A percentile compares a stretch with the other conserved stretches of the same genome.
Evolutionary conservation across 2,797 vertebrate genomes (phyloP).

Genomic region (Paramormyrops hopkinsi): DNA sequence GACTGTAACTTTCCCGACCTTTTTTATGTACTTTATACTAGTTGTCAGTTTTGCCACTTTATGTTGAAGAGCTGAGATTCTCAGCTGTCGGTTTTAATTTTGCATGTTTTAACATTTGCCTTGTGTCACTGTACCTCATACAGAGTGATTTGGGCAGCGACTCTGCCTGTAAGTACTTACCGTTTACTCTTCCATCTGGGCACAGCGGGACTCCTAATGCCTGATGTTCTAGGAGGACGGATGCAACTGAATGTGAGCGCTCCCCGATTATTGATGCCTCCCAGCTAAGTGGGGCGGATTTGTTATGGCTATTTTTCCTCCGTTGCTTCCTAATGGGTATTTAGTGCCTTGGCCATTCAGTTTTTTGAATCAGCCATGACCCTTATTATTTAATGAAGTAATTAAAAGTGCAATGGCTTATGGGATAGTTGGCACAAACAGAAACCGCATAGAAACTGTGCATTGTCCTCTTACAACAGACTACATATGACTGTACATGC

Average conservation of each 20-base stretch:
- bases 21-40: neutral
- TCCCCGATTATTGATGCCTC: conserved; percentile 53
- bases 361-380: conserved; percentile 31
- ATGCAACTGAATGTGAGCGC: conserved; percentile 49
- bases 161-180: neutral
- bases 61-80: neutral
- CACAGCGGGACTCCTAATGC: conserved; percentile 33
- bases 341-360: conserved; percentile 41
- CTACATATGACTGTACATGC: neutral
- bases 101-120: neutral
- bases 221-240: conserved; percentile 46
- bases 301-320: conserved; percentile 51
- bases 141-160: neutral
- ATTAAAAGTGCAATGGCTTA: conserved; percentile 25
- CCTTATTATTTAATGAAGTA: conserved; percentile 26
- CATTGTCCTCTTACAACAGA: neutral
- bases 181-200: conserved; percentile 35
- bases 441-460: neutral
- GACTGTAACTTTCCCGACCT: neutral
- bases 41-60: neutral
- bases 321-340: conserved; percentile 48
- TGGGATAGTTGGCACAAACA: neutral
- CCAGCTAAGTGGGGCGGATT: conserved; percentile 56
- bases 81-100: neutral
- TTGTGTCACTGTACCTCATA: neutral